Base-by-base conservation (phyloP, 37 sponge, comb jelly and placozoan species). In the Sycon ciliatum region DNA sequence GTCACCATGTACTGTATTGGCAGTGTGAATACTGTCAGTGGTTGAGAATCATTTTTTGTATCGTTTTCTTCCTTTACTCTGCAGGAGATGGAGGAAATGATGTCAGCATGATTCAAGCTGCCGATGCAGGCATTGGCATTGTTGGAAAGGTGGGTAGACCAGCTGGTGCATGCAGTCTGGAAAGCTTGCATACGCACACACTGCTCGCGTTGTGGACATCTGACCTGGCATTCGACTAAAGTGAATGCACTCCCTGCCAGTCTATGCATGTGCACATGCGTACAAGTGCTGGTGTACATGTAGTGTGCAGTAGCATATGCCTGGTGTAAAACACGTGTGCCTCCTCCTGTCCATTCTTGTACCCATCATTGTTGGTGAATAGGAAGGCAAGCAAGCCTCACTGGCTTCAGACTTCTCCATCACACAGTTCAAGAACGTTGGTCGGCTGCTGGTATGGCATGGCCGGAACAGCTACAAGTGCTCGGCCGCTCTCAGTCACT, bases 21-120 rank as follows among this genome's bases (percentile, higher is more conserved):
- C n/a, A n/a, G n/a, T n/a, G n/a, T n/a, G n/a, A n/a, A n/a, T n/a
- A n/a, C n/a, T n/a, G n/a, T n/a, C n/a, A n/a, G n/a, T n/a, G n/a
- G n/a, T n/a, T n/a, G n/a, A n/a, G n/a, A n/a, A n/a, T n/a, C n/a
- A n/a, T n/a, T n/a, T n/a, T n/a, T n/a, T n/a, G n/a, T n/a, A n/a
- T n/a, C n/a, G n/a, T n/a, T n/a, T n/a, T n/a, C n/a, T n/a, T n/a
- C n/a, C n/a, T n/a, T n/a, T n/a, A 30, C 4, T 3, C 5, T 22
- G 1, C 39, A 84, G 85, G 86, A 32, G 91, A 90, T 39, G 90
- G 95, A 30, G 95, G 95, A 1, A 94, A 94, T 67, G 95, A 94
- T 58, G 90, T 94, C 22, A 94, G 95, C 64, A 94, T 94, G 95
- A 94, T 94, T 32, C 90, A 94, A 72, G 90, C 87, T 30, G 95